phyloP scores from a whole-genome alignment of 2,888 invertebrate species.

The Erebia ligea region DNA sequence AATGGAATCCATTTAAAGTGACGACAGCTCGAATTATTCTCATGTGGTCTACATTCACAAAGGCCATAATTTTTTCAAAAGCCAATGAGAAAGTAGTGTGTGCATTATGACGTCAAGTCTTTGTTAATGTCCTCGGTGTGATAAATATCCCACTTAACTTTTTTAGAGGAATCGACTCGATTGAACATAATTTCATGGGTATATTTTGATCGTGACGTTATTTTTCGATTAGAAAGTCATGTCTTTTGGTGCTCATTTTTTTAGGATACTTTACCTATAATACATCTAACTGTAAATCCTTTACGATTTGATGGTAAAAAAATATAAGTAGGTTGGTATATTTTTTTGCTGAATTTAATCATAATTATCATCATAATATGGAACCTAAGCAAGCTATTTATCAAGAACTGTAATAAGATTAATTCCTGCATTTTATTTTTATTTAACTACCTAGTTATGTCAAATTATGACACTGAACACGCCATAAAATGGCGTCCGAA shows the following conservation, averaged over 20 bases:
- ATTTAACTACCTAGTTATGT: too few species aligned
- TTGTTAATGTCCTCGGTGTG: slow-evolving; percentile 32
- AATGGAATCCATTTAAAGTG: slow-evolving; percentile 50
- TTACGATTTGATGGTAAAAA: too few species aligned
- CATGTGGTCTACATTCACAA: slow-evolving; percentile 62
- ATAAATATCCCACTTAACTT: slow-evolving; percentile 35
- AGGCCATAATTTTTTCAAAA: slow-evolving; percentile 60
- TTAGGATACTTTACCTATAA: neutral
- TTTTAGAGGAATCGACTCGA: slow-evolving; percentile 29
- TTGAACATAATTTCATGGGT: slow-evolving; percentile 9
- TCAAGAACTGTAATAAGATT: too few species aligned
- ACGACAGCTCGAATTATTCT: slow-evolving; percentile 63
- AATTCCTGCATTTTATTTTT: too few species aligned
- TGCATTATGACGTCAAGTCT: slow-evolving; percentile 52
- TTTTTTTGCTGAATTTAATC: too few species aligned
- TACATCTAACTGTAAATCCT: too few species aligned
- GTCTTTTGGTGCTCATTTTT: neutral
- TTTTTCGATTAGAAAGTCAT: neutral
- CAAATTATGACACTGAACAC: too few species aligned
- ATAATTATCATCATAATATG: too few species aligned
- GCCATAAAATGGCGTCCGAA: too few species aligned
- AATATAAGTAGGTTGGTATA: too few species aligned
- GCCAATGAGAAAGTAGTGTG: slow-evolving; percentile 39
- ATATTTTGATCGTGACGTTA: neutral
- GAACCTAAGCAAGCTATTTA: too few species aligned